These are phyloP conservation scores for Drosophila lutescens DNA, from an alignment of 2,888 invertebrate genomes.

Conservation along the genomic window DNA sequence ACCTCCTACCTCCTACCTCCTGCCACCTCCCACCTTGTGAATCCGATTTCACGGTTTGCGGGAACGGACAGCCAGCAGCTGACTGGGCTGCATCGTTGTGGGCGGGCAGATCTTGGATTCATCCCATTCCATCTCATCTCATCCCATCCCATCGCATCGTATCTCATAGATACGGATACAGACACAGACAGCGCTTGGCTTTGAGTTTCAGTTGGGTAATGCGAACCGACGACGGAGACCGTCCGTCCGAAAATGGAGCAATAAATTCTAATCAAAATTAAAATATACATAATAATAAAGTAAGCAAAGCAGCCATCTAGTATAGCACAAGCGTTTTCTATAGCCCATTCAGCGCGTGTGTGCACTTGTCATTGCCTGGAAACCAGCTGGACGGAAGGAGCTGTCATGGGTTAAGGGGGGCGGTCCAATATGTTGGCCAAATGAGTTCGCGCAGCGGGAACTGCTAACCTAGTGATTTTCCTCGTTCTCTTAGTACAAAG, in stretches of 20 bases:
- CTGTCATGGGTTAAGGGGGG: constrained; percentile 4
- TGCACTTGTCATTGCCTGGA: constrained; percentile 48
- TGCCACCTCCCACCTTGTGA: constrained; percentile 14
- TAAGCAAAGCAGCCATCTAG: constrained; percentile 62
- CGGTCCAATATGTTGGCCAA: constrained; percentile 24
- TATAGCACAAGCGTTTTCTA: constrained; percentile 41
- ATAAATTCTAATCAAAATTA: constrained; percentile 81
- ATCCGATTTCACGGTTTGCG: constrained; percentile 39
- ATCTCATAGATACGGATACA: constrained; percentile 44
- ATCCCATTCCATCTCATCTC: constrained; percentile 25
- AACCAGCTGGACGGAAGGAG: constrained; percentile 13
- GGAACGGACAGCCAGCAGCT: constrained; percentile 27
- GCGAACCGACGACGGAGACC: constrained; percentile 37
- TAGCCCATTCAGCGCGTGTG: constrained; percentile 65
- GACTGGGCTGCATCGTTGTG: constrained; percentile 48
- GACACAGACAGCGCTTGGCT: constrained; percentile 32
- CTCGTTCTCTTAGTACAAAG: constrained; percentile 1
- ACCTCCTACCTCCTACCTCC: background rate
- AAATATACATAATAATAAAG: constrained; percentile 70
- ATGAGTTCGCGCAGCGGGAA: constrained; percentile 12
- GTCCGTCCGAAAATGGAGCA: constrained; percentile 63
- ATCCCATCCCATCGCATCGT: constrained; percentile 13
- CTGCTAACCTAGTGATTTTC: constrained; percentile 22
- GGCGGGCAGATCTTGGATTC: constrained; percentile 43
- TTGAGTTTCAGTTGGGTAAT: constrained; percentile 52